Conservation (phyloP, 2,797 vertebrate species). For the Podarcis siculus region DNA sequence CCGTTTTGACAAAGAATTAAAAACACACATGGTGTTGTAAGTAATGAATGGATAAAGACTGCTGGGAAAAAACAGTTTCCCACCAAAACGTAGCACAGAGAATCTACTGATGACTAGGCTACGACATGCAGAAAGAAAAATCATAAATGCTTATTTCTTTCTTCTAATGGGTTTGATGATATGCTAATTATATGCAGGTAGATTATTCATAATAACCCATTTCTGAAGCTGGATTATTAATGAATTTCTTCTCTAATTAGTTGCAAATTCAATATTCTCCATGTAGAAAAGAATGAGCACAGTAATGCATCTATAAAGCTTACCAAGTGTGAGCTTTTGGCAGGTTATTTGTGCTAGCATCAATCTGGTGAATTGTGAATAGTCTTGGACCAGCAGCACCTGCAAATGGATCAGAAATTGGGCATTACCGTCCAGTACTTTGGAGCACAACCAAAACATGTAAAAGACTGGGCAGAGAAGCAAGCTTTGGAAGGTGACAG, state of each 20-base stretch:
- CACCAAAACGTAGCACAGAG: neutral
- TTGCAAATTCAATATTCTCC: neutral
- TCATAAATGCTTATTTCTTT: neutral
- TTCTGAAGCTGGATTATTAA: neutral
- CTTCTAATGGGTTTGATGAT: neutral
- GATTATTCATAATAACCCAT: neutral
- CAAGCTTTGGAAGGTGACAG: neutral
- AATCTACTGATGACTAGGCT: neutral
- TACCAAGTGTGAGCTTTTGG: constrained; percentile 98
- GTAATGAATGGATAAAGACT: neutral
- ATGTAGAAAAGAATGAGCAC: neutral
- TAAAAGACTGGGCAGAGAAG: constrained; percentile 1
- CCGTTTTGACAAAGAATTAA: neutral
- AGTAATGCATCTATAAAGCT: constrained; percentile 56
- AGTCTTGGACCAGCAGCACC: constrained; percentile 95
- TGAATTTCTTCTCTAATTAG: neutral
- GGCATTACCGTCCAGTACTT: neutral
- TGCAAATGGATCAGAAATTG: constrained; percentile 64
- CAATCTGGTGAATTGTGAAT: constrained; percentile 97
- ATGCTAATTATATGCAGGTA: neutral
- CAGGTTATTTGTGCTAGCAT: constrained; percentile 93
- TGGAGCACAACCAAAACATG: neutral
- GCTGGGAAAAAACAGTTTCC: neutral
- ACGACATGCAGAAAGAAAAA: neutral
- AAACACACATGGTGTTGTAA: neutral